These are phyloP conservation scores for Lasioglossum zephyrum DNA, from an alignment of 2,888 invertebrate genomes.

Conservation along the genomic window DNA sequence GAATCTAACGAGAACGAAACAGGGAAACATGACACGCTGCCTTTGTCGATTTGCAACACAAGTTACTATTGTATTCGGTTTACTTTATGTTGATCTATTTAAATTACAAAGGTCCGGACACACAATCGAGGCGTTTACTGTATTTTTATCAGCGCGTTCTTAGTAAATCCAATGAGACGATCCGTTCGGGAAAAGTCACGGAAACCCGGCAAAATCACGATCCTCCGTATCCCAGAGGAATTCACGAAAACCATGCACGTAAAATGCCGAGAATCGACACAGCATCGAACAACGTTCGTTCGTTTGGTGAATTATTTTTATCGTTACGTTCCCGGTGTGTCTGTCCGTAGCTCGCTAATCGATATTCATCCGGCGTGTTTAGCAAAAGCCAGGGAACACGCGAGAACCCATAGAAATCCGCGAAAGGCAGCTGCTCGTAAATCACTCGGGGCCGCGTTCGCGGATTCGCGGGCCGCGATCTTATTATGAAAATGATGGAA, in stretches of 20 bases:
- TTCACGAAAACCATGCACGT: slow-evolving; percentile 23
- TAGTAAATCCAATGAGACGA: neutral
- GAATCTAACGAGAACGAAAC: neutral
- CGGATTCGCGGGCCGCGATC: slow-evolving; percentile 21
- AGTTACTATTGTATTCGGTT: neutral
- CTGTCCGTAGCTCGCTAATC: slow-evolving; percentile 37
- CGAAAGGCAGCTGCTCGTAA: slow-evolving; percentile 29
- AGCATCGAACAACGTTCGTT: neutral
- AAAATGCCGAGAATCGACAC: neutral
- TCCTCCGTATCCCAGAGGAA: neutral
- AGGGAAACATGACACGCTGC: neutral
- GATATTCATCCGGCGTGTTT: slow-evolving; percentile 58
- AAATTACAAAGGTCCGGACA: too few relatives aligned
- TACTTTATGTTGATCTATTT: neutral
- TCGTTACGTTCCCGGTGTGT: slow-evolving; percentile 39
- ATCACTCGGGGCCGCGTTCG: slow-evolving; percentile 25
- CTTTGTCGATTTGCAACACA: neutral
- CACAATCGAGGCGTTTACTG: too few relatives aligned
- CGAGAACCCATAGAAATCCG: slow-evolving; percentile 38
- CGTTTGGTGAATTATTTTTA: slow-evolving; percentile 47
- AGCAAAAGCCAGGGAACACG: slow-evolving; percentile 53
- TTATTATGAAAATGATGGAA: slow-evolving; percentile 44
- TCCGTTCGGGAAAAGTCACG: neutral
- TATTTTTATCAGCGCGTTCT: neutral
- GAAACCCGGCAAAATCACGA: neutral